Conservation (phyloP, 2,888 invertebrate species). For the Drosophila borealis region DNA sequence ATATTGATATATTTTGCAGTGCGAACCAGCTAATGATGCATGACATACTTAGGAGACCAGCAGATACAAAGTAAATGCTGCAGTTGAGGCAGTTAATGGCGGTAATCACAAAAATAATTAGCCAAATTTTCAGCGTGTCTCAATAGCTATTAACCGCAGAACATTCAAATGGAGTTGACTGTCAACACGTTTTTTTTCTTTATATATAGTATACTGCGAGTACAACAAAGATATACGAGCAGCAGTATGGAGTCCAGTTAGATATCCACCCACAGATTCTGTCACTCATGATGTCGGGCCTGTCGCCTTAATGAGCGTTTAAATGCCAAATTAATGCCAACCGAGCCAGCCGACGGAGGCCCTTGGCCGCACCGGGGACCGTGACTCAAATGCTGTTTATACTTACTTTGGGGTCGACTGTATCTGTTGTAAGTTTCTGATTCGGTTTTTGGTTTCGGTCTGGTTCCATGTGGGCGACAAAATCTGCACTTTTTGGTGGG, state of each 20-base stretch:
- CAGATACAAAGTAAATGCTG: not conserved
- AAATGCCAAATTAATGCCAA: conserved; percentile 74
- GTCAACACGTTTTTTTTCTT: conserved; percentile 27
- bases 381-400: conserved; percentile 42
- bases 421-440: conserved; percentile 15
- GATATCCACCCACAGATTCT: conserved; percentile 69
- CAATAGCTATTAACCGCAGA: conserved; percentile 8
- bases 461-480: conserved; percentile 42
- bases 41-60: conserved; percentile 2
- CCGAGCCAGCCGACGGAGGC: conserved; percentile 22
- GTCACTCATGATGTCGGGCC: conserved; percentile 60
- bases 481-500: conserved; percentile 31
- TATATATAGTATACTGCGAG: not conserved
- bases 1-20: not conserved
- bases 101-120: conserved; percentile 28
- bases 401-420: conserved; percentile 12
- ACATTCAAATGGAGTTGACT: conserved; percentile 26
- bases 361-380: conserved; percentile 47
- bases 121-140: conserved; percentile 7
- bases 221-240: not conserved
- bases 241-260: conserved; percentile 20
- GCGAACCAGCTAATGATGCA: conserved; percentile 6
- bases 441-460: conserved; percentile 8
- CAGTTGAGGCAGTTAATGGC: conserved; percentile 3
- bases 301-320: conserved; percentile 73